Evolutionary conservation across 2,888 invertebrate genomes (phyloP).

Genomic region (Hemistola chrysoprasaria): DNA sequence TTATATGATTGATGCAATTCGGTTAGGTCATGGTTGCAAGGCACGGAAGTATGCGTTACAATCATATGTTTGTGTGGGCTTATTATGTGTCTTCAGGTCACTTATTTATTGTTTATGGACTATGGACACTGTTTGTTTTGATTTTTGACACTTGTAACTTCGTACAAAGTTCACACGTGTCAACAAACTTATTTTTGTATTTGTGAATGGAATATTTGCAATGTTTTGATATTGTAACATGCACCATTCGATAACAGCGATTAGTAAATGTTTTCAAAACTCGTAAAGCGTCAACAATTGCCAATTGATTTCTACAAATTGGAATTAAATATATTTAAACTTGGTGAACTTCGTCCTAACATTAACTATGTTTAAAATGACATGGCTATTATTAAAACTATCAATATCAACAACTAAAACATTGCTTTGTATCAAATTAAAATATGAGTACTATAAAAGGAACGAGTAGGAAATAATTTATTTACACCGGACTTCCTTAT

Average conservation of each 20-base stretch:
- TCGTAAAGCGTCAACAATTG: too few species aligned
- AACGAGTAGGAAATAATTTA: neutral
- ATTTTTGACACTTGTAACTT: conserved; percentile 48
- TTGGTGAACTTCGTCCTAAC: too few species aligned
- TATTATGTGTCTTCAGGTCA: conserved; percentile 5
- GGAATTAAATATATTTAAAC: too few species aligned
- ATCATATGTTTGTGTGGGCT: conserved; percentile 34
- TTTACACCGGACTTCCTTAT: neutral
- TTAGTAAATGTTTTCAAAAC: too few species aligned
- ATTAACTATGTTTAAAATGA: too few species aligned
- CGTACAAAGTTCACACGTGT: conserved; percentile 52
- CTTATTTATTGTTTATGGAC: conserved; percentile 2
- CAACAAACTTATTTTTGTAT: conserved; percentile 46
- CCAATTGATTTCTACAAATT: too few species aligned
- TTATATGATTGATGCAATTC: conserved; percentile 38
- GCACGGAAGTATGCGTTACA: conserved; percentile 46
- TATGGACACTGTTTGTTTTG: conserved; percentile 40
- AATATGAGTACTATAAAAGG: too few species aligned
- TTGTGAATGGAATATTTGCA: conserved; percentile 18
- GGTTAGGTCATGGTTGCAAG: conserved; percentile 59
- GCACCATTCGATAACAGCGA: too few species aligned
- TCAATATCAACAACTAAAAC: too few species aligned
- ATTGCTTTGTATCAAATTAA: too few species aligned
- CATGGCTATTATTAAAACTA: too few species aligned
- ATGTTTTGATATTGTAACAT: too few species aligned